Evolutionary conservation across 1,140 invertebrate genomes (phyloP).

Genomic region (Diuraphis noxia): DNA sequence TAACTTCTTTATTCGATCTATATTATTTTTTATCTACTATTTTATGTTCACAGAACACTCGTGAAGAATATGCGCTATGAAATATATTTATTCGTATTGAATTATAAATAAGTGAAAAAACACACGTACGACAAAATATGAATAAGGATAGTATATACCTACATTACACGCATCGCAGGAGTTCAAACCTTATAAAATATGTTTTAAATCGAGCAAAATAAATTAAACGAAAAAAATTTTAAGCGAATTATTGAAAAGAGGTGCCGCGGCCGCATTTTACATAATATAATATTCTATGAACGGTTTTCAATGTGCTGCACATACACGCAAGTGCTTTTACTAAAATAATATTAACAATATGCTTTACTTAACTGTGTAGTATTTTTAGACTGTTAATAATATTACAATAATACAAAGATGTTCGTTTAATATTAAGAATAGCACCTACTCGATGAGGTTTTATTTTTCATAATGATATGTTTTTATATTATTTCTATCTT

Average conservation of each 20-base stretch:
- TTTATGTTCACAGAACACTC: not conserved
- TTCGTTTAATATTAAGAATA: not conserved
- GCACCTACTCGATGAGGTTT: not conserved
- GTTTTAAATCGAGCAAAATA: not conserved
- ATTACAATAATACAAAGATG: not conserved
- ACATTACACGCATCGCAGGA: not conserved
- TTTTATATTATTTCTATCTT: not conserved
- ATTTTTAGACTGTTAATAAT: slow-evolving; percentile 8
- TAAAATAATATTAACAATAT: slow-evolving; percentile 12
- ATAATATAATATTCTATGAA: slow-evolving; percentile 1
- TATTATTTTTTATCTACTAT: slow-evolving; percentile 26
- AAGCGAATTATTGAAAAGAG: slow-evolving; percentile 1
- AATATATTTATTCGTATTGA: not conserved
- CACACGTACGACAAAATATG: not conserved
- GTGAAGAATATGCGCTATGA: not conserved
- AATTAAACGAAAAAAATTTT: not conserved
- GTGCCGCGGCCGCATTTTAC: not conserved
- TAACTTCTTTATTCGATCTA: slow-evolving; percentile 6
- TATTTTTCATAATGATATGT: not conserved
- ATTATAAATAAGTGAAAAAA: slow-evolving; percentile 13
- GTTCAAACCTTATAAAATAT: not conserved
- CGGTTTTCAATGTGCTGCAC: not conserved
- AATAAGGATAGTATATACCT: slow-evolving; percentile 27
- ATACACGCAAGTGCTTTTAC: not conserved
- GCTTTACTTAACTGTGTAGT: not conserved